Percentiles rank a stretch among this genome's conserved stretches.
phyloP scores from a whole-genome alignment of 2,113 vertebrate species.

The Numida meleagris region DNA sequence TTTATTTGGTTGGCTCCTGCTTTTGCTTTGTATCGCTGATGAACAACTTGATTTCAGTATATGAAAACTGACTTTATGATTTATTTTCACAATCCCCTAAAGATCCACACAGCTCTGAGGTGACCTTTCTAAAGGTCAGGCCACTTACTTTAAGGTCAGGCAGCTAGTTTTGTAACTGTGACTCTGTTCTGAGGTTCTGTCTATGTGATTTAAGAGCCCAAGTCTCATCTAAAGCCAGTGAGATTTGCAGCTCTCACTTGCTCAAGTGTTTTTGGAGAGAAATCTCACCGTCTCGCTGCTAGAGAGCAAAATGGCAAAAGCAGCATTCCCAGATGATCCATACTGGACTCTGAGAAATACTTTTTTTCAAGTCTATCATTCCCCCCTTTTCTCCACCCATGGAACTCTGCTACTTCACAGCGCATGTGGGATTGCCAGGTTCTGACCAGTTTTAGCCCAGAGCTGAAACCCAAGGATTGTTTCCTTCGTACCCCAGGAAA shows the following conservation, averaged over 20 bases:
- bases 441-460: neutral
- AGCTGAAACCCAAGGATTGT: neutral
- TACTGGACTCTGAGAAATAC: neutral
- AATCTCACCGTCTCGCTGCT: neutral
- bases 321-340: neutral
- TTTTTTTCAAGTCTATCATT: neutral
- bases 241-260: neutral
- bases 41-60: neutral
- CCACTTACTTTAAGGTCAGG: neutral
- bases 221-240: neutral
- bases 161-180: neutral
- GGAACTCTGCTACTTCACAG: neutral
- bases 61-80: neutral
- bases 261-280: neutral
- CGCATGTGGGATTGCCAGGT: neutral
- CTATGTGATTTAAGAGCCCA: neutral
- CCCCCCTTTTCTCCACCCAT: neutral
- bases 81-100: neutral
- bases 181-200: neutral
- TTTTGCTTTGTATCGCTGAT: neutral
- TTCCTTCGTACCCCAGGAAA: neutral
- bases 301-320: neutral
- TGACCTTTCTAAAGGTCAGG: neutral
- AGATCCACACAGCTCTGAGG: rapidly evolving
- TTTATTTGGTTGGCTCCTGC: neutral